Percentiles rank a stretch among this genome's conserved stretches.
phyloP scores from a whole-genome alignment of 2,113 vertebrate species.

The Picathartes gymnocephalus region DNA sequence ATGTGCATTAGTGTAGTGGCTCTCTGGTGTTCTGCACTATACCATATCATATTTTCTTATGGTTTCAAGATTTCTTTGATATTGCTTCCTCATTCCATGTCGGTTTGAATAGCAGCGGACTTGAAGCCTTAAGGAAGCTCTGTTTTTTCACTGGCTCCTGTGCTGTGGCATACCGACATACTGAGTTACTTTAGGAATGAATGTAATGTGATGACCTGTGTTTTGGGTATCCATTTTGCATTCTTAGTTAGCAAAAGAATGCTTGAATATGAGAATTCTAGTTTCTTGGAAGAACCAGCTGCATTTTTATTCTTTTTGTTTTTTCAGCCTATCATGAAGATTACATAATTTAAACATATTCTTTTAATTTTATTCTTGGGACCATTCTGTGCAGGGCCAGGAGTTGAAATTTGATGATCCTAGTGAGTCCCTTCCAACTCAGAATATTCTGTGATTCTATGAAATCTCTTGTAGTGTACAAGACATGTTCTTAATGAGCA shows the following conservation, averaged over 20 bases:
- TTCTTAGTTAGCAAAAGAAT: background rate
- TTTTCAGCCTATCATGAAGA: background rate
- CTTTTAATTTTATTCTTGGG: background rate
- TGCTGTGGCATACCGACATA: background rate
- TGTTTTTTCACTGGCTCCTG: background rate
- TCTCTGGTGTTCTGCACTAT: background rate
- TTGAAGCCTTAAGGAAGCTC: background rate
- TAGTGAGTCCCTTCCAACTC: background rate
- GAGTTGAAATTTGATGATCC: background rate
- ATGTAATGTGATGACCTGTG: background rate
- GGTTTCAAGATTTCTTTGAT: background rate
- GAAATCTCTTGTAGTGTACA: slow-evolving; percentile 23
- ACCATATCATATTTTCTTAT: background rate
- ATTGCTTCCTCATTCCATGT: background rate
- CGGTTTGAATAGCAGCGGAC: background rate
- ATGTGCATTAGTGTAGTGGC: background rate
- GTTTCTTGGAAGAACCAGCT: background rate
- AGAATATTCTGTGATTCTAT: background rate
- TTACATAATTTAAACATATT: background rate
- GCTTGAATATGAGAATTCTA: background rate
- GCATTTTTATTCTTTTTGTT: background rate
- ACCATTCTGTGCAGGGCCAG: background rate
- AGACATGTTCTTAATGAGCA: slow-evolving; percentile 38
- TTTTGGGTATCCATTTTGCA: background rate
- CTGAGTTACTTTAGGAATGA: background rate